phyloP scores from a whole-genome alignment of 64 coral and sea anemone genomes.

The Trachythela sp. region DNA sequence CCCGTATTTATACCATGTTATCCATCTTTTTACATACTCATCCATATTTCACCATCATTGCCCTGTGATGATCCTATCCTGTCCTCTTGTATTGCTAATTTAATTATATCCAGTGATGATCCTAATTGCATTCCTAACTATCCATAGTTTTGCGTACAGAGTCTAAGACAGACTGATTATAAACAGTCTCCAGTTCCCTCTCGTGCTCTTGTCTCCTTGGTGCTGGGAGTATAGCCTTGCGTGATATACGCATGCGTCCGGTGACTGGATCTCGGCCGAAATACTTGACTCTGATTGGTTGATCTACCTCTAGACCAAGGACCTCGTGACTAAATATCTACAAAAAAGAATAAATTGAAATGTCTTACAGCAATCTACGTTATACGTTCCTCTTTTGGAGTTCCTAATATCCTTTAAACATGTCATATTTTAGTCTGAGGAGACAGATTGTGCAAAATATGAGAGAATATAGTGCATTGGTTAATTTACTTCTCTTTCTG shows the following conservation, averaged over 20 bases:
- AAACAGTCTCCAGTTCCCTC: conserved; percentile 1
- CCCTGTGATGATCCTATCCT: not conserved
- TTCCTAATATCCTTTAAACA: too few species aligned
- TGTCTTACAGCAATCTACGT: not conserved
- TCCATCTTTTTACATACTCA: too few species aligned
- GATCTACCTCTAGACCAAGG: conserved; percentile 13
- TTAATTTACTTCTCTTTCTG: too few species aligned
- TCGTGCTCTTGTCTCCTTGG: not conserved
- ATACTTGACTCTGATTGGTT: conserved; percentile 45
- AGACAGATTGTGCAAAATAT: not conserved
- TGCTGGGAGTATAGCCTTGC: conserved; percentile 26
- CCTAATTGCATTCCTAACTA: not conserved
- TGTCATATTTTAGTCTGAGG: too few species aligned
- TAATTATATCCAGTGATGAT: not conserved
- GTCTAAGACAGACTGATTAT: not conserved
- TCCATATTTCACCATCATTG: not conserved
- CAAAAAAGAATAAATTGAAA: not conserved
- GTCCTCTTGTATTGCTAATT: not conserved
- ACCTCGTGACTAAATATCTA: conserved; percentile 43
- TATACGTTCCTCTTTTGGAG: too few species aligned
- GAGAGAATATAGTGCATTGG: not conserved
- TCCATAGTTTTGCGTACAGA: not conserved
- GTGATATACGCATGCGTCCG: conserved; percentile 42
- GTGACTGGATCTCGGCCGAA: conserved; percentile 42
- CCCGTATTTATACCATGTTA: too few species aligned